Conservation (phyloP, 2,113 vertebrate genomes). For the Nibea albiflora region DNA sequence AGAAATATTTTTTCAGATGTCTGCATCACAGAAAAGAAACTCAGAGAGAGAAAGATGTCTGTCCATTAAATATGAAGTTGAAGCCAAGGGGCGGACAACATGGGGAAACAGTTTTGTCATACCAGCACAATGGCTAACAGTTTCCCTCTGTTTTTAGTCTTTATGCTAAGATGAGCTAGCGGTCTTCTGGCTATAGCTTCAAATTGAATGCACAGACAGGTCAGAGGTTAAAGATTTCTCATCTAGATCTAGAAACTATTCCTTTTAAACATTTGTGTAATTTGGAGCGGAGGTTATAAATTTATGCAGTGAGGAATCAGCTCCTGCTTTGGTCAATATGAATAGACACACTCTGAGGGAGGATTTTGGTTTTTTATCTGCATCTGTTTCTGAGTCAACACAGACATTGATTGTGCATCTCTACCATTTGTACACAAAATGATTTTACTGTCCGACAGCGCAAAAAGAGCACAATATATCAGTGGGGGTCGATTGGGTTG, state of each 20-base stretch:
- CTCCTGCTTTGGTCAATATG: neutral
- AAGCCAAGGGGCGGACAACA: neutral
- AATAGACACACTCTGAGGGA: neutral
- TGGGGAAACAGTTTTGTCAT: too few species aligned
- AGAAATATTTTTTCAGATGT: neutral
- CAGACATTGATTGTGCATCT: conserved; percentile 12
- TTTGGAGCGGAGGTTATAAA: neutral
- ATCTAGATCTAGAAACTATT: neutral
- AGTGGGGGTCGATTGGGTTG: neutral
- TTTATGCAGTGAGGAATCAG: neutral
- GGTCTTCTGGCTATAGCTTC: neutral
- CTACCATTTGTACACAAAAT: conserved; percentile 1
- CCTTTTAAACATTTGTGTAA: neutral
- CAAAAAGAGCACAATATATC: conserved; percentile 26
- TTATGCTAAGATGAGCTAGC: neutral
- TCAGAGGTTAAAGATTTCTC: neutral
- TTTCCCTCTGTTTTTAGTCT: neutral
- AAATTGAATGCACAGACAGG: neutral
- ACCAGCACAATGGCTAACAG: neutral
- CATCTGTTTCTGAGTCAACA: neutral
- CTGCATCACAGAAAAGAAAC: neutral
- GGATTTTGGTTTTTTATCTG: neutral
- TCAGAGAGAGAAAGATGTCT: neutral
- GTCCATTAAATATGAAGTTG: neutral
- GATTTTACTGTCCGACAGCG: conserved; percentile 15